Conservation (phyloP, 1,140 invertebrate genomes). For the Drosophila leontia region DNA sequence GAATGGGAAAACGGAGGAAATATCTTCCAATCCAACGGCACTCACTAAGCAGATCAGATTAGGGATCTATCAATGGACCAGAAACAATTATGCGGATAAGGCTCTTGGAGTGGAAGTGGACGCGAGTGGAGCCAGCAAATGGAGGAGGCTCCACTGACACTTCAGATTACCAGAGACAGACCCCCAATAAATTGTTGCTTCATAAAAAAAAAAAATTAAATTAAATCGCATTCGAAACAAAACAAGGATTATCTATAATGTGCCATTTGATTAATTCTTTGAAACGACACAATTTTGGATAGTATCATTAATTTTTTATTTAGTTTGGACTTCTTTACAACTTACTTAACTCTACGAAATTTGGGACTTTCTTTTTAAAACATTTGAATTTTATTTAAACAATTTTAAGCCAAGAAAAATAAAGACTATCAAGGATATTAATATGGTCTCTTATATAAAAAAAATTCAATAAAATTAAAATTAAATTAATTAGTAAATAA, state of each 20-base stretch:
- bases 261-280: not conserved
- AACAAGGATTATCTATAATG: slow-evolving; percentile 18
- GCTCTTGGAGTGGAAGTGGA: slow-evolving; percentile 29
- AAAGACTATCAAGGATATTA: too few species aligned
- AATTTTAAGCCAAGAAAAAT: too few species aligned
- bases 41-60: slow-evolving; percentile 56
- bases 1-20: slow-evolving; percentile 14
- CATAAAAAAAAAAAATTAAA: slow-evolving; percentile 3
- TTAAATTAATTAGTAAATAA: too few species aligned
- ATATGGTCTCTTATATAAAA: too few species aligned
- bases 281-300: not conserved
- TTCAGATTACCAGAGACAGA: slow-evolving; percentile 32
- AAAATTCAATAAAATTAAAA: too few species aligned
- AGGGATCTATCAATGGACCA: slow-evolving; percentile 55
- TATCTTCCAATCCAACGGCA: slow-evolving; percentile 56
- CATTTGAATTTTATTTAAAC: too few species aligned
- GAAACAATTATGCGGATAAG: slow-evolving; percentile 51
- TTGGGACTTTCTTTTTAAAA: too few species aligned
- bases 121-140: slow-evolving; percentile 21
- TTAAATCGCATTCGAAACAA: slow-evolving; percentile 1
- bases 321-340: too few species aligned
- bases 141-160: slow-evolving; percentile 27
- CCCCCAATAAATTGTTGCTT: slow-evolving; percentile 30
- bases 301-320: too few species aligned
- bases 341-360: too few species aligned